phyloP scores from a whole-genome alignment of 1,140 invertebrate genomes.

The Drosophila oshimai region DNA sequence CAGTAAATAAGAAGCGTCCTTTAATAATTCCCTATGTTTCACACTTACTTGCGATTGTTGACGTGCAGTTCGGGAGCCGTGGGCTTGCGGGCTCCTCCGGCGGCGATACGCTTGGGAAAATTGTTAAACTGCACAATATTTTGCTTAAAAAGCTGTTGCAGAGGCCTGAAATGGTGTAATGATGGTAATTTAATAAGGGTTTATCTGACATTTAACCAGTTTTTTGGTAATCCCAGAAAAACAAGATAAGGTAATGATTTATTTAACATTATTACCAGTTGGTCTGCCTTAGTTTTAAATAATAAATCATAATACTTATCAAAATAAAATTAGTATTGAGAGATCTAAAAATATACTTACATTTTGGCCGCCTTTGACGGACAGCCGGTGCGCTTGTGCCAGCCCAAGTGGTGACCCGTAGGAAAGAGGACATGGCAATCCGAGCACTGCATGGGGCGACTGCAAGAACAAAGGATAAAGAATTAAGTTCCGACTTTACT shows the following conservation, averaged over 20 bases:
- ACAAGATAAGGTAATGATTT: too few relatives aligned
- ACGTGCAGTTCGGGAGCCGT: conserved; percentile 53
- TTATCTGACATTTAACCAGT: too few relatives aligned
- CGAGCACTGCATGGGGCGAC: conserved; percentile 80
- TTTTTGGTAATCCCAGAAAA: too few relatives aligned
- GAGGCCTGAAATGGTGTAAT: conserved; percentile 38
- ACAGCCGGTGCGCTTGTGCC: conserved; percentile 81
- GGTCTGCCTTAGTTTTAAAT: too few relatives aligned
- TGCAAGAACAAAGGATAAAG: neutral
- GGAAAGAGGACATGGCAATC: conserved; percentile 81
- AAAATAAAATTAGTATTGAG: neutral
- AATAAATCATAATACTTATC: too few relatives aligned
- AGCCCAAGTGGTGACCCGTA: conserved; percentile 78
- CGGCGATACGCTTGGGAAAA: conserved; percentile 67
- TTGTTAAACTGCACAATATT: conserved; percentile 81
- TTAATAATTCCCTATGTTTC: too few relatives aligned
- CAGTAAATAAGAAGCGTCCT: neutral
- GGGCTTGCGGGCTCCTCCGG: conserved; percentile 50
- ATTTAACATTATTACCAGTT: too few relatives aligned
- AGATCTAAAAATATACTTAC: conserved; percentile 36
- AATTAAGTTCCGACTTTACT: neutral
- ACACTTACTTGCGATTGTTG: conserved; percentile 75
- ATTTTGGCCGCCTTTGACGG: conserved; percentile 78
- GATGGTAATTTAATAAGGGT: too few relatives aligned
- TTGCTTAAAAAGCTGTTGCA: conserved; percentile 80